Conservation (phyloP, 1,140 invertebrate genomes). For the Chelonus insularis region DNA sequence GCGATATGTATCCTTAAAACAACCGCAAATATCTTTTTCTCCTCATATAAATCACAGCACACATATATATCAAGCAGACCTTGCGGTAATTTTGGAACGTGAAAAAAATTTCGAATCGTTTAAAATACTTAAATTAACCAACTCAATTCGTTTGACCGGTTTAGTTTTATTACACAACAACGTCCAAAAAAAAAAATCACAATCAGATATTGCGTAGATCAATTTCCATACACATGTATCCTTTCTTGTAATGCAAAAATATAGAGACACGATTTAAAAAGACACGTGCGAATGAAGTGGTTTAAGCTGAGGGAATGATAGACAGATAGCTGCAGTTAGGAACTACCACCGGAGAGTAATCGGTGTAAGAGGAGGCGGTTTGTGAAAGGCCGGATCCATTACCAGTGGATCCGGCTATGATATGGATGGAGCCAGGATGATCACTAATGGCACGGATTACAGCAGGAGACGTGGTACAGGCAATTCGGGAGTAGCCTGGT, state of each 20-base stretch:
- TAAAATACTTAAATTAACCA: too few species aligned
- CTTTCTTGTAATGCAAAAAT: background rate
- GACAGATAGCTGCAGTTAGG: background rate
- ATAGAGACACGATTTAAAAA: too few species aligned
- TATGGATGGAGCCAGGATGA: background rate
- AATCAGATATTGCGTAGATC: background rate
- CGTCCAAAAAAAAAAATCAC: too few species aligned
- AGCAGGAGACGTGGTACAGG: slow-evolving; percentile 15
- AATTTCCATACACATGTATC: background rate
- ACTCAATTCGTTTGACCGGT: too few species aligned
- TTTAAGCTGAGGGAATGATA: background rate
- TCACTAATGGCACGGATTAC: slow-evolving; percentile 45
- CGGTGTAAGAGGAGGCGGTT: background rate
- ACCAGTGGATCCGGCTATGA: background rate
- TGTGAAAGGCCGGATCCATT: background rate
- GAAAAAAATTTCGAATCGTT: too few species aligned
- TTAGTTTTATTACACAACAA: too few species aligned
- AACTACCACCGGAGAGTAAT: background rate
- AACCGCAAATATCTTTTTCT: too few species aligned
- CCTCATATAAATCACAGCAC: too few species aligned
- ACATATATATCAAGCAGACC: too few species aligned
- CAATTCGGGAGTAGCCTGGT: slow-evolving; percentile 38
- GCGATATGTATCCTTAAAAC: too few species aligned
- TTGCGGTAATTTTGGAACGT: too few species aligned
- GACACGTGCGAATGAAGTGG: background rate